Percentiles rank a stretch among this genome's conserved stretches.
These are phyloP conservation scores for Kryptolebias ocellatus DNA, from an alignment of 2,797 vertebrate genomes.

Conservation along the genomic window DNA sequence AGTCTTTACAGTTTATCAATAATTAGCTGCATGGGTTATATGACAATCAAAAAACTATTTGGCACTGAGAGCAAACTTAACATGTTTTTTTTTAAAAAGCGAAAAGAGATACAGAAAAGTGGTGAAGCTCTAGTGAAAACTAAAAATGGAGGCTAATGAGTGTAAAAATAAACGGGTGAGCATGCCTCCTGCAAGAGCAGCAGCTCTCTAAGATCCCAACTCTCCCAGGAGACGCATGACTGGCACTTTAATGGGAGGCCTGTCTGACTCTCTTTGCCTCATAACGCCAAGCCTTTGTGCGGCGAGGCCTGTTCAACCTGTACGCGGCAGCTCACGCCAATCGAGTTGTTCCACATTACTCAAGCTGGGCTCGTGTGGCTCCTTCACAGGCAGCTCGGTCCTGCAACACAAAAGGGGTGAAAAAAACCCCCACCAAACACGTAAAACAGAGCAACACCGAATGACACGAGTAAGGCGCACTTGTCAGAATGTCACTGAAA, in stretches of 20 bases:
- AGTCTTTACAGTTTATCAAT: no score
- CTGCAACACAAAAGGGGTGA: no score
- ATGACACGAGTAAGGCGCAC: no score
- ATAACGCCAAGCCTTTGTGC: slow-evolving; percentile 13
- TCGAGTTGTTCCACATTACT: slow-evolving; percentile 14
- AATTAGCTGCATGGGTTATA: no score
- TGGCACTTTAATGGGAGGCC: slow-evolving; percentile 12
- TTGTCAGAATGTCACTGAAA: background rate
- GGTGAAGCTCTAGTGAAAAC: no score
- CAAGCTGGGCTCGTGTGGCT: background rate
- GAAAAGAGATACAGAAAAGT: no score
- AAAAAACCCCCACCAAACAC: no score
- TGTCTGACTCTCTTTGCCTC: background rate
- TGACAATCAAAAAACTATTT: background rate
- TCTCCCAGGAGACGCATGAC: slow-evolving; percentile 7
- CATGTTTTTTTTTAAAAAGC: no score
- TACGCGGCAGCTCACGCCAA: slow-evolving; percentile 39
- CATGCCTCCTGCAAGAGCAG: slow-evolving; percentile 1
- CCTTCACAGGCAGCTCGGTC: background rate
- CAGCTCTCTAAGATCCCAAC: background rate
- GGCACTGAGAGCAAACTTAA: background rate
- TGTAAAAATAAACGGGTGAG: no score
- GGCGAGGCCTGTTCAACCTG: slow-evolving; percentile 48
- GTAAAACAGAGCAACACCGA: background rate
- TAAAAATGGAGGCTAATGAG: no score